These are phyloP conservation scores for Eonycteris spelaea DNA, from an alignment of 2,113 vertebrate genomes.

Conservation along the genomic window DNA sequence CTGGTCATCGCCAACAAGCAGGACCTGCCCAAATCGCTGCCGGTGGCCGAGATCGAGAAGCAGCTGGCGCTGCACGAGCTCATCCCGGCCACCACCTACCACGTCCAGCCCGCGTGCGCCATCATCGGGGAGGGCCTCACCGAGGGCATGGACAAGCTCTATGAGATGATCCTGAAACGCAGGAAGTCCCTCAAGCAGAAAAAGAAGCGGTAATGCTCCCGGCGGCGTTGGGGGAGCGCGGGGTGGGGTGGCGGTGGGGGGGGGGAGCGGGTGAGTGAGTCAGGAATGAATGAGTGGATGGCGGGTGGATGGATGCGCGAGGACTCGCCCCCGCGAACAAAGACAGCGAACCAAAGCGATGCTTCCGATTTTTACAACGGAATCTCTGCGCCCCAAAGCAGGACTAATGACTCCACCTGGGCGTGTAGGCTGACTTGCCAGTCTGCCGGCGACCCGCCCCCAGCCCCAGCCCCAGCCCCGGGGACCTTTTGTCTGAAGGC, in stretches of 20 bases:
- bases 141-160: constrained; percentile 98
- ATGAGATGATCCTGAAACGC: constrained; percentile 97
- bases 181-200: constrained; percentile 95
- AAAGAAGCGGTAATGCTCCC: constrained; percentile 91
- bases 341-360: constrained; percentile 74
- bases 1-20: constrained; percentile 99
- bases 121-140: constrained; percentile 97
- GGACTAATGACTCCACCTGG: constrained; percentile 3
- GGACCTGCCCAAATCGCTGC: constrained; percentile 94
- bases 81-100: constrained; percentile 93
- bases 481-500: constrained; percentile 72
- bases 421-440: neutral
- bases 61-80: constrained; percentile 96
- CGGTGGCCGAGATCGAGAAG: constrained; percentile 95
- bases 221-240: neutral
- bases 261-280: neutral
- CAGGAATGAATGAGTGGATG: neutral
- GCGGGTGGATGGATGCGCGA: neutral
- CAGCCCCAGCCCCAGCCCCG: neutral
- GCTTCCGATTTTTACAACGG: constrained; percentile 36
- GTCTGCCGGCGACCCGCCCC: neutral
- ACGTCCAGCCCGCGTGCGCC: constrained; percentile 96
- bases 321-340: constrained; percentile 65
- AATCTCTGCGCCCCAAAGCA: neutral
- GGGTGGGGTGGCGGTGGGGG: no score